Evolutionary conservation across 2,888 invertebrate species (phyloP).

Genomic region (Halocaridina rubra): DNA sequence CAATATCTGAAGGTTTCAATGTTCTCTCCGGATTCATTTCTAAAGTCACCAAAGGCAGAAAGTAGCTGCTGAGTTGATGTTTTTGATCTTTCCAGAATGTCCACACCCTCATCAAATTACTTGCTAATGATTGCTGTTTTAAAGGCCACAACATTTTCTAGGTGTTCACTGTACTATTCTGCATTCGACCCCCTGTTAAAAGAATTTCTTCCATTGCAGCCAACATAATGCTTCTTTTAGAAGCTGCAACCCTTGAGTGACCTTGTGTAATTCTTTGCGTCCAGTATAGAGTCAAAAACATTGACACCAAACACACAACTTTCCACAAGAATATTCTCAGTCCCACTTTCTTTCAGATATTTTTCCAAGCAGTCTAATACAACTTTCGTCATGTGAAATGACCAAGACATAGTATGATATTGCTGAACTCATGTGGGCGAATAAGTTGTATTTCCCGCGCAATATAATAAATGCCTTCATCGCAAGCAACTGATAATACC

Average conservation of each 20-base stretch:
- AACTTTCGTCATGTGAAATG: neutral
- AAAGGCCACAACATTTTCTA: too few species aligned
- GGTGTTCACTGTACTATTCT: neutral
- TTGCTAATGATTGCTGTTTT: too few species aligned
- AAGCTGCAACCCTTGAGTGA: too few species aligned
- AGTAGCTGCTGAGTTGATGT: too few species aligned
- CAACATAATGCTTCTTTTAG: neutral
- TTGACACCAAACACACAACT: neutral
- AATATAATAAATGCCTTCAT: constrained; percentile 25
- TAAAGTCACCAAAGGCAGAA: too few species aligned
- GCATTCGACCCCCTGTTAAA: neutral
- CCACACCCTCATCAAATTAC: too few species aligned
- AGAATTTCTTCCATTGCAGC: neutral
- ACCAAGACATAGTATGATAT: neutral
- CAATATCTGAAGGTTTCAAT: neutral
- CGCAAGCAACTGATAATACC: neutral
- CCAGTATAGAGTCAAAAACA: neutral
- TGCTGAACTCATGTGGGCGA: neutral
- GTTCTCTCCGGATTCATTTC: too few species aligned
- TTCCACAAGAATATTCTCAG: neutral
- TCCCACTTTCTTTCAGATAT: neutral
- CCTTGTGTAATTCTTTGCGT: neutral
- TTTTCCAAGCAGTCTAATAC: neutral
- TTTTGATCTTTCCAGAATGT: too few species aligned
- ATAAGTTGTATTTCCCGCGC: neutral